Evolutionary conservation across 1,140 invertebrate genomes (phyloP).

Genomic region (Aphaenogaster floridana): DNA sequence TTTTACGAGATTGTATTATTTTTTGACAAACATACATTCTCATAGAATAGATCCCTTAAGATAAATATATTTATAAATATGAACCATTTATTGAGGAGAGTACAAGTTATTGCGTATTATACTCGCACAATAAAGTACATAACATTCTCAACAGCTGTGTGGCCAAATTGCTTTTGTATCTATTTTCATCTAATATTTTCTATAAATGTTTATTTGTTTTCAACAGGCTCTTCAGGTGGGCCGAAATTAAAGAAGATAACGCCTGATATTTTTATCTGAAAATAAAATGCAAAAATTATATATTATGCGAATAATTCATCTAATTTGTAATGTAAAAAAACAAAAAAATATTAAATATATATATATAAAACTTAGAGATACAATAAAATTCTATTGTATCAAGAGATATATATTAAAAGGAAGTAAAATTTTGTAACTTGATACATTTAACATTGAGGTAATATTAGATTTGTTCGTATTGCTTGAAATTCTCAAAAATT

Average conservation of each 20-base stretch:
- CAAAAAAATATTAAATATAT: neutral
- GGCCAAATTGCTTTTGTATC: constrained; percentile 42
- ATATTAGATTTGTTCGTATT: neutral
- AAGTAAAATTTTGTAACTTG: neutral
- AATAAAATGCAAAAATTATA: constrained; percentile 22
- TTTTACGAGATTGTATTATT: neutral
- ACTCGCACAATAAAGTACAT: constrained; percentile 38
- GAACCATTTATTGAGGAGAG: constrained; percentile 50
- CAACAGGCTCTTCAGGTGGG: constrained; percentile 41
- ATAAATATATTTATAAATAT: constrained; percentile 32
- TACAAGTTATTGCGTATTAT: constrained; percentile 57
- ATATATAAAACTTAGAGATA: neutral
- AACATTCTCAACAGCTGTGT: constrained; percentile 48
- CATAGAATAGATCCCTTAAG: neutral
- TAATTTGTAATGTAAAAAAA: neutral
- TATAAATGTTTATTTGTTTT: constrained; percentile 8
- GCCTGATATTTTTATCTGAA: constrained; percentile 56
- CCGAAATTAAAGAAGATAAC: constrained; percentile 55
- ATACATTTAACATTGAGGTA: neutral
- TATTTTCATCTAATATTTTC: constrained; percentile 18
- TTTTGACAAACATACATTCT: constrained; percentile 4
- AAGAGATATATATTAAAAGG: neutral
- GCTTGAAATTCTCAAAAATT: too few relatives aligned
- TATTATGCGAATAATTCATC: neutral
- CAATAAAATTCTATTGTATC: neutral